phyloP scores from a whole-genome alignment of 2,113 vertebrate genomes.

The Macaca fascicularis region DNA sequence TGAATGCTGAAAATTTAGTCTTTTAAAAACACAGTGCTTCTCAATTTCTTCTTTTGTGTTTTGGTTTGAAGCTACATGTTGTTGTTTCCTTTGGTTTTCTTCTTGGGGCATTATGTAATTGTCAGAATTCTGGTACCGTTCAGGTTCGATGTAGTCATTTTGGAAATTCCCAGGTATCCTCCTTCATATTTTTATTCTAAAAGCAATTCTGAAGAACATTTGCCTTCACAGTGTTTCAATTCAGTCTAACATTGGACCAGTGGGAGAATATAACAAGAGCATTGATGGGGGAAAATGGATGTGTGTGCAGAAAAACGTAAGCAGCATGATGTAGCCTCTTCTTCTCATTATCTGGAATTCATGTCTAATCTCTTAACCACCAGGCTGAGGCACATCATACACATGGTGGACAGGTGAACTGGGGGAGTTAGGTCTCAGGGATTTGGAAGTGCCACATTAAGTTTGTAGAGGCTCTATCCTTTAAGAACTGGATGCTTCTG shows the following conservation, averaged over 20 bases:
- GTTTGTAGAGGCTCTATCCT: neutral
- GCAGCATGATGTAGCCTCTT: neutral
- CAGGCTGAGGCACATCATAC: neutral
- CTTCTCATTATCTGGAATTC: neutral
- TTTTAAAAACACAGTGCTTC: neutral
- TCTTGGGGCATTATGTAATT: neutral
- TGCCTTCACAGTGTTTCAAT: neutral
- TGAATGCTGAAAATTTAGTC: conserved; percentile 29
- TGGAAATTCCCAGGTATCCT: neutral
- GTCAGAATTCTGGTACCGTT: neutral
- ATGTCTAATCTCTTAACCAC: neutral
- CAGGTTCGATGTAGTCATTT: neutral
- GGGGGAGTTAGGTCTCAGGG: neutral
- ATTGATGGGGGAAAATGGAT: neutral
- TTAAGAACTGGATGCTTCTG: neutral
- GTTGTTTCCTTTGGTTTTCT: neutral
- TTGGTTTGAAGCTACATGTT: neutral
- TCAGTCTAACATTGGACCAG: neutral
- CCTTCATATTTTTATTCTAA: neutral
- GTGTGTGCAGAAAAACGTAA: neutral
- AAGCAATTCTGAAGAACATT: conserved; percentile 2
- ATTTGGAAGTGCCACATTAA: neutral
- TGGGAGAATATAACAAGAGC: neutral
- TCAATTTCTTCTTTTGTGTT: neutral
- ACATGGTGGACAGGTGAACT: neutral